phyloP scores from a whole-genome alignment of 2,113 vertebrate genomes.

The Triplophysa rosa region DNA sequence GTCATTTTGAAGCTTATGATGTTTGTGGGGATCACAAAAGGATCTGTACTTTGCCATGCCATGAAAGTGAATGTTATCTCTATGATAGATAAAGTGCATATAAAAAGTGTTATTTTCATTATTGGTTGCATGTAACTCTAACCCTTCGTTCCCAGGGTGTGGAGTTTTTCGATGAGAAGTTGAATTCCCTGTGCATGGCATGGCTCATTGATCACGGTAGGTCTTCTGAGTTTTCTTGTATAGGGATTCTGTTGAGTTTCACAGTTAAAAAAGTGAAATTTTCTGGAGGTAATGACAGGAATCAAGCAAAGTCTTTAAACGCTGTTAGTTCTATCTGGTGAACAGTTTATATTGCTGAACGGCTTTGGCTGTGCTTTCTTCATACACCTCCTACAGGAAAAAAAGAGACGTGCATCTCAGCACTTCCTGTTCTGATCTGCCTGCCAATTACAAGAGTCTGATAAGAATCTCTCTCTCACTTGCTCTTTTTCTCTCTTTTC shows the following conservation, averaged over 20 bases:
- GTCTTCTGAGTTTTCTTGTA: constrained; percentile 33
- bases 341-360: constrained; percentile 14
- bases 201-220: constrained; percentile 94
- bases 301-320: not conserved
- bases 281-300: not conserved
- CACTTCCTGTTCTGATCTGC: constrained; percentile 39
- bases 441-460: constrained; percentile 11
- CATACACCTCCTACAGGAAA: constrained; percentile 5
- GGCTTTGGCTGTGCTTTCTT: not conserved
- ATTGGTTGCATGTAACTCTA: not conserved
- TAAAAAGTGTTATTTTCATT: not conserved
- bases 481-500: not conserved
- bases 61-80: not conserved
- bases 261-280: no score
- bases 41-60: not conserved
- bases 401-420: constrained; percentile 42
- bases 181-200: constrained; percentile 91
- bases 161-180: constrained; percentile 92
- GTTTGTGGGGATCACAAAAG: no score
- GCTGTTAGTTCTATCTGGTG: not conserved
- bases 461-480: constrained; percentile 22
- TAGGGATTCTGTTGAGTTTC: not conserved
- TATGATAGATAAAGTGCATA: no score
- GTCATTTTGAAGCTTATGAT: no score
- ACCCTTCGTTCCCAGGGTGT: constrained; percentile 74